Percentiles rank a stretch among this genome's conserved stretches.
phyloP scores from a whole-genome alignment of 2,888 invertebrate species.

The Ormyrus pomaceus region DNA sequence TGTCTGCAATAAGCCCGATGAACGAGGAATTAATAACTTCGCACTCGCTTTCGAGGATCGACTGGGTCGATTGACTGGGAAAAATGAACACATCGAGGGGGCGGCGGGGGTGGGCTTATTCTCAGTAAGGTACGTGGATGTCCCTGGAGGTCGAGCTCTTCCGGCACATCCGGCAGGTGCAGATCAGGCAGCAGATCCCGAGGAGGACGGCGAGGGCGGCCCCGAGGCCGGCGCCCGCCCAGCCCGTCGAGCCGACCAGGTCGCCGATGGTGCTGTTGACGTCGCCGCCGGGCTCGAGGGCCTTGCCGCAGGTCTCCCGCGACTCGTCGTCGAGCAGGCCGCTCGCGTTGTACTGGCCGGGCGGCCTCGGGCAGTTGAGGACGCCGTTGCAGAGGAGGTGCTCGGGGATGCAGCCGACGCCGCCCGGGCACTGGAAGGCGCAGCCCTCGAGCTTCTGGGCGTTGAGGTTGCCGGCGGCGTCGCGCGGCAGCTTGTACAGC shows the following conservation, averaged over 20 bases:
- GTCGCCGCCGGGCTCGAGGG: conserved; percentile 68
- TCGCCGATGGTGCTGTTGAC: conserved; percentile 19
- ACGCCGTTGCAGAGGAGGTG: conserved; percentile 91
- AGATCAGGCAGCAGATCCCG: conserved; percentile 78
- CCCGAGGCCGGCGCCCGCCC: conserved; percentile 81
- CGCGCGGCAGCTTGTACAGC: conserved; percentile 89
- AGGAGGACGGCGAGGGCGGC: conserved; percentile 79
- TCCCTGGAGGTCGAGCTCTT: conserved; percentile 80
- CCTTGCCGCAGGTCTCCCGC: conserved; percentile 81
- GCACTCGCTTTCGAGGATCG: not conserved
- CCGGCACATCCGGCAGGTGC: conserved; percentile 81
- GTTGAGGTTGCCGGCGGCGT: conserved; percentile 87
- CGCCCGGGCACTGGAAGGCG: conserved; percentile 92
- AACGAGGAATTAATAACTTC: conserved; percentile 33
- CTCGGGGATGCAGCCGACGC: conserved; percentile 89
- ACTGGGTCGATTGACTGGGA: not conserved
- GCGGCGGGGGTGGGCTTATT: no score
- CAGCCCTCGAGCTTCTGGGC: conserved; percentile 87
- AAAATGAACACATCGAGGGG: not conserved
- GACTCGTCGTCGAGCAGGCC: conserved; percentile 85
- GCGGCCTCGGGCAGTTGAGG: conserved; percentile 87
- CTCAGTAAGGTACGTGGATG: conserved; percentile 81
- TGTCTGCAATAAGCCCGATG: conserved; percentile 43
- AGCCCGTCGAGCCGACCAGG: conserved; percentile 74
- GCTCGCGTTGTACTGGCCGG: conserved; percentile 61